Evolutionary conservation across 2,113 vertebrate species (phyloP).

Genomic region (Lophochroa leadbeateri): DNA sequence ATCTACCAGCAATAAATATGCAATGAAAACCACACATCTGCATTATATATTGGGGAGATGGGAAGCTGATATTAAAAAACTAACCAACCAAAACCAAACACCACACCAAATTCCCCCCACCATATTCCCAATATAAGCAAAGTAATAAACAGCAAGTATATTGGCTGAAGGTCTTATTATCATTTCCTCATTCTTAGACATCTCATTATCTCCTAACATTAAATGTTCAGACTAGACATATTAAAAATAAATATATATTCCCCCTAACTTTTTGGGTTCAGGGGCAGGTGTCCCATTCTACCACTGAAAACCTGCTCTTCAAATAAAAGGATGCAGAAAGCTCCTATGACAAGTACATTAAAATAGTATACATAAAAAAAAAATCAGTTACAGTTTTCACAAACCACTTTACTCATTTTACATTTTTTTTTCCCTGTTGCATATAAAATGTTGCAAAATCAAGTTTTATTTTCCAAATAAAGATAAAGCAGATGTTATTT

Average conservation of each 20-base stretch:
- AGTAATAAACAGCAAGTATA: background rate
- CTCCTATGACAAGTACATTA: background rate
- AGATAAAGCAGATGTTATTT: background rate
- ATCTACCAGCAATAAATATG: background rate
- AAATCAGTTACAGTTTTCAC: background rate
- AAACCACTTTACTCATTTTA: background rate
- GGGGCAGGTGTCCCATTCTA: background rate
- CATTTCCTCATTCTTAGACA: background rate
- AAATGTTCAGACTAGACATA: background rate
- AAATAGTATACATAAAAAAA: background rate
- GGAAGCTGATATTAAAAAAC: background rate
- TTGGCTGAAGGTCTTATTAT: background rate
- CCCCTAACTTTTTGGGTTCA: background rate
- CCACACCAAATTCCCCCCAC: background rate
- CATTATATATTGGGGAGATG: background rate
- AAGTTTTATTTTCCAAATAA: background rate
- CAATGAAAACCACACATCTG: background rate
- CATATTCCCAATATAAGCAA: background rate
- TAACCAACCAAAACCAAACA: background rate
- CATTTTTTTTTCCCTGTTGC: background rate
- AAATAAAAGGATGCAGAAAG: background rate
- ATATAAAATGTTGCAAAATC: background rate
- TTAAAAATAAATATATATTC: background rate
- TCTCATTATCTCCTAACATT: background rate
- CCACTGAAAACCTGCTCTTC: background rate